Conservation (phyloP, 2,797 vertebrate genomes). For the Pachyuromys duprasi region DNA sequence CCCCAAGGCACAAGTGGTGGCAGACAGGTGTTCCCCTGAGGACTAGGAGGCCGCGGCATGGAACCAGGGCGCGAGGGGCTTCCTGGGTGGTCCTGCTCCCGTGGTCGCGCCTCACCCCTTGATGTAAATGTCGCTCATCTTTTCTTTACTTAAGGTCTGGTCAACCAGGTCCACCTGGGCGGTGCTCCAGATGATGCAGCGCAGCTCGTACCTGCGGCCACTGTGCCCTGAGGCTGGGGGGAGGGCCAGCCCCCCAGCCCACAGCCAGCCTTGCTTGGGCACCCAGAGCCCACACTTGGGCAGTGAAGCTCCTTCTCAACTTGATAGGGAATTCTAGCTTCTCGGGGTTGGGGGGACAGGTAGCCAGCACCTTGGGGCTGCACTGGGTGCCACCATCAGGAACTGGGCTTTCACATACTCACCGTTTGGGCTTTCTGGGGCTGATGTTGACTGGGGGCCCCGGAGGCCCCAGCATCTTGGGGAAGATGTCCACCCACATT, state of each 20-base stretch:
- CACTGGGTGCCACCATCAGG: rapidly evolving
- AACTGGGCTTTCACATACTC: constrained; percentile 31
- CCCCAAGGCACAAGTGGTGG: neutral
- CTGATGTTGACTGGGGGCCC: constrained; percentile 84
- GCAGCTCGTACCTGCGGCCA: constrained; percentile 84
- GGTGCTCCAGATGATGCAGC: constrained; percentile 87
- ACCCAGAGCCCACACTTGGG: neutral
- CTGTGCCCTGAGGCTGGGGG: constrained; percentile 59
- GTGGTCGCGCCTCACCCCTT: constrained; percentile 80
- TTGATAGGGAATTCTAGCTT: neutral
- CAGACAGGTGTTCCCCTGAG: neutral
- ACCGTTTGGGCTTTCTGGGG: constrained; percentile 84
- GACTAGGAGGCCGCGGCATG: neutral
- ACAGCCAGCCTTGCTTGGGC: neutral
- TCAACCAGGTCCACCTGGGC: constrained; percentile 78
- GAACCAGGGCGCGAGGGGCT: neutral
- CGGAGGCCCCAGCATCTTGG: constrained; percentile 83
- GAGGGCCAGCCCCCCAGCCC: neutral
- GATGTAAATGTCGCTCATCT: constrained; percentile 87
- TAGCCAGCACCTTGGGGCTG: neutral
- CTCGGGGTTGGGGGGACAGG: neutral
- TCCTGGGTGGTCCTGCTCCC: neutral
- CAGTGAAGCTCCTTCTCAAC: neutral
- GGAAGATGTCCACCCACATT: constrained; percentile 90
- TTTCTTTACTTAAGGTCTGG: constrained; percentile 74